Base-by-base conservation (phyloP, 2,888 invertebrate genomes). In the Caenorhabditis angaria region DNA sequence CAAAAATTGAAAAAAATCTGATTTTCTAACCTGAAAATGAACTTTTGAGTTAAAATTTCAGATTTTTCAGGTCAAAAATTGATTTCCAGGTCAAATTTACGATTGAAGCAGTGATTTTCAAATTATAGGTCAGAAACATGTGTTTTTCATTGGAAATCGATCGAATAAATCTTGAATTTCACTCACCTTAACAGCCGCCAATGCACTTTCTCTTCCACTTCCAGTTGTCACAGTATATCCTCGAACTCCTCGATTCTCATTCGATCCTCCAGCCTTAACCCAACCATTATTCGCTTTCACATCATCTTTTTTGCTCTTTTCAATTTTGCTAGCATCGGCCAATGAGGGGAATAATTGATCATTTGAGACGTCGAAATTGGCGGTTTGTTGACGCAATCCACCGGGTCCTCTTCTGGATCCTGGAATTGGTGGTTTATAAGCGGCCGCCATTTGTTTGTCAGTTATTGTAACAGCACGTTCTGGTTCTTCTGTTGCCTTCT, bases 301-400 rank as follows among this genome's bases (percentile, higher is more conserved):
- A 48, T 82, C 77, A 61, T 82, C 84, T 60, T 82, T 81, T 65
- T 83, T 76, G 27, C 74, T 72, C 64, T 80, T 80, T 67, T 83
- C 83, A 29, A 84, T 82, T 61, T 84, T 77, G 29, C 72, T 77
- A 12, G 84, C 84, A 53, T 80, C 82, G 3, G 81, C 83, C 55
- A 84, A 74, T 4, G 83, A 82, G 12, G 84, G 84, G 77, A 84
- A 84, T 67, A 81, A 71, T 22, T 80, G 78, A 55, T 82, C 76
- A 54, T 54, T 76, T 29, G 61, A 61, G 50, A 78, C 64, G 62
- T 76, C 77, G 14, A 80, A 72, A 47, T 75, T 70, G 14, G 60
- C 72, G 12, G 70, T 61, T 58, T 35, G 47, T 56, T 20, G 27
- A 41, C 41, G 41, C 14, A 41, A 41, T 12, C 41, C n/a, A n/a